Conservation (phyloP, 2,113 vertebrate genomes). For the Pelmatolapia mariae region DNA sequence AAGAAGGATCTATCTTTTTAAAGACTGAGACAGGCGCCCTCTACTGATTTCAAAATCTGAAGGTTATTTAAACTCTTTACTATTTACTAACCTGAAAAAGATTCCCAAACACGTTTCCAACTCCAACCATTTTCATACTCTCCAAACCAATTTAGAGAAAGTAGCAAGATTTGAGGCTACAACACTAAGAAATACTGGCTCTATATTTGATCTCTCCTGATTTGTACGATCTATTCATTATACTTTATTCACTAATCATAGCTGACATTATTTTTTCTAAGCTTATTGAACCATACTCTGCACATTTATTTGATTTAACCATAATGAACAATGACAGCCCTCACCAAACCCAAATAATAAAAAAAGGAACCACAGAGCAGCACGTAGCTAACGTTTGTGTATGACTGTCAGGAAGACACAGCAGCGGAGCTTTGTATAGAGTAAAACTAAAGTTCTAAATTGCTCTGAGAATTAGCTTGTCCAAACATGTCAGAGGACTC, state of each 20-base stretch:
- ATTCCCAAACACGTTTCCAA: background rate
- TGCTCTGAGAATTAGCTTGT: slow-evolving; percentile 64
- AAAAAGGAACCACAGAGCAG: background rate
- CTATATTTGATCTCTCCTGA: background rate
- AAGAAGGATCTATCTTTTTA: background rate
- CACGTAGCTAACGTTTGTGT: background rate
- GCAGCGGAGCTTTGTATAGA: slow-evolving; percentile 32
- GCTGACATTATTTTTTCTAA: background rate
- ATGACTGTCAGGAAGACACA: background rate
- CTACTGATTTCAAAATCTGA: background rate
- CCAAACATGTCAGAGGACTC: slow-evolving; percentile 70
- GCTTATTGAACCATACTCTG: background rate
- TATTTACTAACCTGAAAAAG: background rate
- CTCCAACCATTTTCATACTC: background rate
- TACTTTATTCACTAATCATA: background rate
- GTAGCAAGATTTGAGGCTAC: background rate
- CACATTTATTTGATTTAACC: background rate
- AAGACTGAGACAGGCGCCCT: background rate
- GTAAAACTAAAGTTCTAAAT: slow-evolving; percentile 64
- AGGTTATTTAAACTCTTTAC: background rate
- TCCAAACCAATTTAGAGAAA: background rate
- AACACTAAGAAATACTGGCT: background rate
- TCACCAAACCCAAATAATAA: background rate
- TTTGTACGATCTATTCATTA: background rate
- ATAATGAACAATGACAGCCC: background rate